A percentile compares a stretch with the other conserved stretches of the same genome.
These are phyloP conservation scores for Allacma fusca DNA, from an alignment of 2,888 invertebrate species.

Conservation along the genomic window DNA sequence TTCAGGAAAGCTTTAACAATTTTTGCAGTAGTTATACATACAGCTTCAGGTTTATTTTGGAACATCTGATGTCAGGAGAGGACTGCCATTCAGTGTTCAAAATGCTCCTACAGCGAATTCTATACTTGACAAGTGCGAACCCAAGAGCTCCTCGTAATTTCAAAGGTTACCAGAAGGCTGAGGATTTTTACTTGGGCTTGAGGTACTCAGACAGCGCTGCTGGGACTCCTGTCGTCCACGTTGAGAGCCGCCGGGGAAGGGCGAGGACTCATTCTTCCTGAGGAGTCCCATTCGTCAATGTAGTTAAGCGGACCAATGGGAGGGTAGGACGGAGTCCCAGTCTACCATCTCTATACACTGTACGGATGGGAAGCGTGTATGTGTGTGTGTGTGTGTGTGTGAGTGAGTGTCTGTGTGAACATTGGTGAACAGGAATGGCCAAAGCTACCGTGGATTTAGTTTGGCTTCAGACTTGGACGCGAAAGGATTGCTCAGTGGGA, in stretches of 20 bases:
- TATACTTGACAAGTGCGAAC: background rate
- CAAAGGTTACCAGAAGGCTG: background rate
- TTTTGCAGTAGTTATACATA: too few species aligned
- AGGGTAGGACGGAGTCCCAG: background rate
- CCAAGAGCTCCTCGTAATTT: background rate
- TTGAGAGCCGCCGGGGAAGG: background rate
- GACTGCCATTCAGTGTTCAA: background rate
- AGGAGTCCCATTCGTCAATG: background rate
- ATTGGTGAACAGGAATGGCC: constrained; percentile 20
- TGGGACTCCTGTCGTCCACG: background rate
- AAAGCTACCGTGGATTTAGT: constrained; percentile 7
- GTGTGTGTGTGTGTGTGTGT: background rate
- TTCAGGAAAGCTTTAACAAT: too few species aligned
- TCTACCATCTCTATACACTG: background rate
- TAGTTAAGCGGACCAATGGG: background rate
- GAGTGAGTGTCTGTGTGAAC: background rate
- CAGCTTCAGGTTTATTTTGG: background rate
- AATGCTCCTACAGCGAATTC: constrained; percentile 7
- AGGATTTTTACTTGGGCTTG: too few species aligned
- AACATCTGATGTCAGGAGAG: background rate
- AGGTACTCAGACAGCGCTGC: background rate
- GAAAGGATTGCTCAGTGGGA: background rate
- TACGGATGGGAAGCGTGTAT: background rate
- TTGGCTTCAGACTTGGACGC: constrained; percentile 21
- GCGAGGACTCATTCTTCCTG: background rate